phyloP scores from a whole-genome alignment of 2,797 vertebrate genomes.

The Rhinoraja longicauda region DNA sequence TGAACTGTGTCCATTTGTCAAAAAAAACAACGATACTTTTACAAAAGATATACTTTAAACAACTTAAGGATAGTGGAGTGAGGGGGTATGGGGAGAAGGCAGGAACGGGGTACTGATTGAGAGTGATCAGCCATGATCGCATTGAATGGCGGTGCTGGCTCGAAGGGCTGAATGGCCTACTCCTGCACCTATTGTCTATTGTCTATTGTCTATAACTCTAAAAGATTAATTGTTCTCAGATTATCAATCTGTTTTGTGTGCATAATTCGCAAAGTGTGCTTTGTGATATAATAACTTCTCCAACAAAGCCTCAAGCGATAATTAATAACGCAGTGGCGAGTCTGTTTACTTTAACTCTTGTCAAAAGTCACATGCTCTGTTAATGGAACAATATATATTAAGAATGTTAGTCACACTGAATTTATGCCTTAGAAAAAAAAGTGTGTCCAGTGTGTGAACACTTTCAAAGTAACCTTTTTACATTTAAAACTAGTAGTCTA shows the following conservation, averaged over 20 bases:
- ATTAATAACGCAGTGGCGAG: not conserved
- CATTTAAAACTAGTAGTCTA: not conserved
- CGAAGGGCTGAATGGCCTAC: too few relatives aligned
- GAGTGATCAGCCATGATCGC: too few relatives aligned
- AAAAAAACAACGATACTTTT: not conserved
- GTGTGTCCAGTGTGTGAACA: not conserved
- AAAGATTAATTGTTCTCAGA: not conserved
- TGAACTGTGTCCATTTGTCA: not conserved
- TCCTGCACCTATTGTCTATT: too few relatives aligned
- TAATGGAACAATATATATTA: not conserved
- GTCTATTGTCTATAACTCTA: too few relatives aligned
- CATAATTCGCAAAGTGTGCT: not conserved
- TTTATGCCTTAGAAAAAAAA: not conserved
- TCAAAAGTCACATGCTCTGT: not conserved
- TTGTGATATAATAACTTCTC: not conserved
- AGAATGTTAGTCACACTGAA: not conserved
- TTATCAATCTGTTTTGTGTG: not conserved
- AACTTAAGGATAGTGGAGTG: too few relatives aligned
- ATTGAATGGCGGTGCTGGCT: too few relatives aligned
- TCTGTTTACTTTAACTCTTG: not conserved
- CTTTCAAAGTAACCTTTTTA: not conserved
- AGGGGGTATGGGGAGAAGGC: too few relatives aligned
- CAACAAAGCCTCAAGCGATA: not conserved
- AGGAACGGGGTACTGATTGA: too few relatives aligned
- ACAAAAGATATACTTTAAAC: not conserved